Conservation (phyloP, 2,113 vertebrate genomes). For the Micronycteris hirsuta region DNA sequence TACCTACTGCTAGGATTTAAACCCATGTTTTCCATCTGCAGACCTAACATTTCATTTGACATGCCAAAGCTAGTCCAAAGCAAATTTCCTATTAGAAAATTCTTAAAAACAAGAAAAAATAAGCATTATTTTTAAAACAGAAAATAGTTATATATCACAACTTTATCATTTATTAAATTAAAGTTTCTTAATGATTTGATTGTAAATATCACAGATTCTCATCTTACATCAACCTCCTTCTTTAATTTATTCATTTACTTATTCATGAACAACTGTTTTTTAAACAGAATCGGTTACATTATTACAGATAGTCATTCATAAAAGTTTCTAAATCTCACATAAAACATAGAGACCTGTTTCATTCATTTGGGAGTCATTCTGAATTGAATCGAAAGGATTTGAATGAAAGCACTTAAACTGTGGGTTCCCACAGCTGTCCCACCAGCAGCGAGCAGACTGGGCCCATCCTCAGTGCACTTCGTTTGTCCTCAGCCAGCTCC, state of each 20-base stretch:
- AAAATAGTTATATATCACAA: neutral
- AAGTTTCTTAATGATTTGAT: neutral
- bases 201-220: neutral
- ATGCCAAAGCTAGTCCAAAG: neutral
- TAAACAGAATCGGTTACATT: neutral
- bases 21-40: neutral
- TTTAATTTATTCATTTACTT: neutral
- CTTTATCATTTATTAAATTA: neutral
- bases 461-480: neutral
- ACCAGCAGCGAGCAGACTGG: neutral
- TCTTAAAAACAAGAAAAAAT: neutral
- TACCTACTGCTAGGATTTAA: neutral
- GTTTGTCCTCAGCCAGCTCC: neutral
- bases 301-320: neutral
- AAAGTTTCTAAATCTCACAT: neutral
- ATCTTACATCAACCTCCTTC: neutral
- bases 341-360: neutral
- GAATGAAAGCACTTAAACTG: slow-evolving; percentile 79
- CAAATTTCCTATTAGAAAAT: neutral
- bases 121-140: neutral
- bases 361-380: neutral
- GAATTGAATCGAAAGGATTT: slow-evolving; percentile 65
- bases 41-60: neutral
- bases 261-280: neutral
- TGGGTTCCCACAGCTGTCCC: slow-evolving; percentile 60